Base-by-base conservation (phyloP, 2,113 vertebrate species). In the Prochilodus magdalenae region DNA sequence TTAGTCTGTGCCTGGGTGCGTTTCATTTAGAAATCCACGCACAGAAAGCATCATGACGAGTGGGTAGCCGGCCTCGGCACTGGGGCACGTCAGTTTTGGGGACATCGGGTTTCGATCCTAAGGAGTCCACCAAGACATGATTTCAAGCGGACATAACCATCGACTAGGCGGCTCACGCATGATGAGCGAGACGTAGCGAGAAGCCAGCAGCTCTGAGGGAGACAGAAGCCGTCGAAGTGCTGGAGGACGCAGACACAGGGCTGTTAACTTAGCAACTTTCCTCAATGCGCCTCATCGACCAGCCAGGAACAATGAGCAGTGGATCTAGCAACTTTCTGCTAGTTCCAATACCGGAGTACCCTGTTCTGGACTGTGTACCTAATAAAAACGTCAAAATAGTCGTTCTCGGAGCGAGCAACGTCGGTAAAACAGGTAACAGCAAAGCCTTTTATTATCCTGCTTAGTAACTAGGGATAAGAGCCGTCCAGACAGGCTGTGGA, bases 301-400 rank as follows among this genome's bases (percentile, higher is more conserved):
- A 88, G 87, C 78, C 89, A 81, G 89, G 86, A 79, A 94, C 91
- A 84, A 97, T 97, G 96, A 96, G 94, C 90, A 90, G 93, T 91
- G 94, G 93, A 73, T 94, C 96, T n/a, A 91, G 94, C 22, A 96
- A 93, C 90, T 97, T 97, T 86, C 93, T 97, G 86, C 92, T 97
- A 90, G 94, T 97, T 24, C 96, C 96, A 85, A 97, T 97, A 76
- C 96, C 96, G 76, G 96, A 97, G 91, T 95, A 94, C 44, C 95
- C 96, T 0, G 91, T 86, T 20, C 75, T 94, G 84, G 96, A 97
- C 86, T 95, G 94, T 0, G 93, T 93, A 59, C 95, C 96, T 82
- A 96, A 93, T 93, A 96, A 95, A 85, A 95, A 95, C 87, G 91
- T 97, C 87, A 97, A 97, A 92, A 95, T 97, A 0, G 96, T 95